Percentiles rank a stretch among this genome's conserved stretches.
Conservation (phyloP, 2,888 invertebrate species). For the Erynnis tages region DNA sequence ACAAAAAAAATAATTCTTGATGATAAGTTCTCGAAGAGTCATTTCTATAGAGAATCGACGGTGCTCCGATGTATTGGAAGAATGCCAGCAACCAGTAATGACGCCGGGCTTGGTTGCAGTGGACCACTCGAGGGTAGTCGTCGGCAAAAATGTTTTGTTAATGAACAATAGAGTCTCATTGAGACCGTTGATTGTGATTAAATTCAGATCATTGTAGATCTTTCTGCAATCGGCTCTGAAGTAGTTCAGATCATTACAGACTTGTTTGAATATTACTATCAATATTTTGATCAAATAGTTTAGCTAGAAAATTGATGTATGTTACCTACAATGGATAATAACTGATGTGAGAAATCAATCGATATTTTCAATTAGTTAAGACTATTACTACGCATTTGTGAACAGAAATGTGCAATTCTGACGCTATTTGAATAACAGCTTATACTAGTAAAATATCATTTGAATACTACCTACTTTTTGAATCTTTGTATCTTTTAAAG, state of each 20-base stretch:
- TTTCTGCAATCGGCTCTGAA: neutral
- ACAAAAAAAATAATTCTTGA: slow-evolving; percentile 16
- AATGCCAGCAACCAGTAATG: slow-evolving; percentile 21
- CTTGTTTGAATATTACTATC: too few relatives aligned
- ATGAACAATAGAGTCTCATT: slow-evolving; percentile 14
- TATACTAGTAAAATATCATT: neutral
- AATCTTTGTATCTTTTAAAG: neutral
- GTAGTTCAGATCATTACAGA: too few relatives aligned
- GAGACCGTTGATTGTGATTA: neutral
- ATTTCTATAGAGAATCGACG: slow-evolving; percentile 20
- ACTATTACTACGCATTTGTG: too few relatives aligned
- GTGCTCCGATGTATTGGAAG: slow-evolving; percentile 12
- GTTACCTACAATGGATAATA: neutral
- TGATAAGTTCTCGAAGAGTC: slow-evolving; percentile 7
- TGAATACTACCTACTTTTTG: too few relatives aligned
- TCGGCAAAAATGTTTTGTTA: slow-evolving; percentile 9
- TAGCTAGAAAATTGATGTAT: neutral
- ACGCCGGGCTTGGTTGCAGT: slow-evolving; percentile 15
- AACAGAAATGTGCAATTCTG: too few relatives aligned
- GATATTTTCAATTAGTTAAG: too few relatives aligned
- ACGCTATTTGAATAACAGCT: neutral
- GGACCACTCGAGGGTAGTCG: slow-evolving; percentile 15
- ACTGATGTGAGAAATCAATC: too few relatives aligned
- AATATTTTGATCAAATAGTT: too few relatives aligned
- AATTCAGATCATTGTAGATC: too few relatives aligned